phyloP scores from a whole-genome alignment of 2,888 invertebrate genomes.

The Drosophila bunnanda region DNA sequence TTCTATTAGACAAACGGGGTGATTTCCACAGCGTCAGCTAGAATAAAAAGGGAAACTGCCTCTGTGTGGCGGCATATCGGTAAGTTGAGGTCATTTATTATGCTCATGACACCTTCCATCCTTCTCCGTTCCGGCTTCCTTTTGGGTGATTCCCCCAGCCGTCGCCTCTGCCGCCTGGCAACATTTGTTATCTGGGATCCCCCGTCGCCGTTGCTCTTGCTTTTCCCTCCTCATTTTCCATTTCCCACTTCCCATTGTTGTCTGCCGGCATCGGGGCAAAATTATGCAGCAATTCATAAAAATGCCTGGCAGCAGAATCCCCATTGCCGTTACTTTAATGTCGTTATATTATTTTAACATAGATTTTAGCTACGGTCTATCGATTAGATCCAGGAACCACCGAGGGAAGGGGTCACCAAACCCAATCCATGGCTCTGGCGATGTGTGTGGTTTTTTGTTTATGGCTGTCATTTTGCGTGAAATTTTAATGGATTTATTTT shows the following conservation, averaged over 20 bases:
- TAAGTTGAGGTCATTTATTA: constrained; percentile 76
- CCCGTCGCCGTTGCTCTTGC: constrained; percentile 3
- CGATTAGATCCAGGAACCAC: constrained; percentile 45
- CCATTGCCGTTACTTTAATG: constrained; percentile 46
- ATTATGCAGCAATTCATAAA: constrained; percentile 80
- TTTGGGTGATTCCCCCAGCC: constrained; percentile 10
- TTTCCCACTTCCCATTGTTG: constrained; percentile 46
- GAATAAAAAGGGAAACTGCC: constrained; percentile 45
- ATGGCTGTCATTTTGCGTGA: constrained; percentile 38
- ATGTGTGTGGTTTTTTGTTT: constrained; percentile 42
- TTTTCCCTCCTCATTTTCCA: constrained; percentile 9
- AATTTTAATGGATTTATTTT: constrained; percentile 42
- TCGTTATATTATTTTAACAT: constrained; percentile 55
- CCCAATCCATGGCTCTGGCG: not conserved
- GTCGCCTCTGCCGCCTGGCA: constrained; percentile 44
- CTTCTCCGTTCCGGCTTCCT: constrained; percentile 24
- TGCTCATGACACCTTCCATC: constrained; percentile 72
- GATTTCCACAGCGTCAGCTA: constrained; percentile 66
- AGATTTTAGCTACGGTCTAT: constrained; percentile 59
- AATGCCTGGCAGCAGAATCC: constrained; percentile 43
- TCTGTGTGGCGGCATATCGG: constrained; percentile 62
- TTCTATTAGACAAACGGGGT: constrained; percentile 78
- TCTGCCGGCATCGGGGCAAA: constrained; percentile 47
- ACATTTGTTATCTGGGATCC: constrained; percentile 64
- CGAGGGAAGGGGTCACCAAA: constrained; percentile 1